A percentile compares a stretch with the other conserved stretches of the same genome.
These are phyloP conservation scores for Prionchulus punctatus DNA, from an alignment of 2,888 invertebrate genomes.

Conservation along the genomic window DNA sequence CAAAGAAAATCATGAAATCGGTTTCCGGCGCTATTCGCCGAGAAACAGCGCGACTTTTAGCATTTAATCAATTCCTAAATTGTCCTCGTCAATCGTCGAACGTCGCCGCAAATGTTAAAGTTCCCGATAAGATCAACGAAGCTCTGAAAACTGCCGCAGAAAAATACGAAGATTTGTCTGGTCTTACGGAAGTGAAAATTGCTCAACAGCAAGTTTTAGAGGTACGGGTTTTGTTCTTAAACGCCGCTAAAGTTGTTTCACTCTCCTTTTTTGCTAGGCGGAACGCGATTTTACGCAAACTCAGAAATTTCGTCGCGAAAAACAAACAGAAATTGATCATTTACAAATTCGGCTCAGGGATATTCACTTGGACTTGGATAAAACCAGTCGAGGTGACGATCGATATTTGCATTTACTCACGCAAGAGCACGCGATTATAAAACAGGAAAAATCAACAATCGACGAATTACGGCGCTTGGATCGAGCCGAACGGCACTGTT, in stretches of 20 bases:
- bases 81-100: too few relatives aligned
- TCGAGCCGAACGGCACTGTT: constrained; percentile 30
- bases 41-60: too few relatives aligned
- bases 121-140: too few relatives aligned
- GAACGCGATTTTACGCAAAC: constrained; percentile 49
- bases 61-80: too few relatives aligned
- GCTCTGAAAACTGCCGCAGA: too few relatives aligned
- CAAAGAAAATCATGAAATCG: too few relatives aligned
- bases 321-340: constrained; percentile 45
- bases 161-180: constrained; percentile 42
- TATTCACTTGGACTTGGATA: constrained; percentile 56
- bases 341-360: constrained; percentile 51
- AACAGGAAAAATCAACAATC: constrained; percentile 34
- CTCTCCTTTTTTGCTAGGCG: too few relatives aligned
- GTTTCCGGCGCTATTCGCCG: too few relatives aligned
- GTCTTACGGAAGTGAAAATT: constrained; percentile 56
- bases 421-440: constrained; percentile 46
- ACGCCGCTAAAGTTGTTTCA: too few relatives aligned
- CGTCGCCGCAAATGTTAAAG: too few relatives aligned
- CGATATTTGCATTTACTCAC: constrained; percentile 55
- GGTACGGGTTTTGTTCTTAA: constrained; percentile 15
- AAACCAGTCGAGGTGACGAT: constrained; percentile 57
- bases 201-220: constrained; percentile 54
- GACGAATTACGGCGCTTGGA: constrained; percentile 8
- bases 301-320: constrained; percentile 49